Conservation (phyloP, 1,140 invertebrate species). For the Melanaphis sacchari region DNA sequence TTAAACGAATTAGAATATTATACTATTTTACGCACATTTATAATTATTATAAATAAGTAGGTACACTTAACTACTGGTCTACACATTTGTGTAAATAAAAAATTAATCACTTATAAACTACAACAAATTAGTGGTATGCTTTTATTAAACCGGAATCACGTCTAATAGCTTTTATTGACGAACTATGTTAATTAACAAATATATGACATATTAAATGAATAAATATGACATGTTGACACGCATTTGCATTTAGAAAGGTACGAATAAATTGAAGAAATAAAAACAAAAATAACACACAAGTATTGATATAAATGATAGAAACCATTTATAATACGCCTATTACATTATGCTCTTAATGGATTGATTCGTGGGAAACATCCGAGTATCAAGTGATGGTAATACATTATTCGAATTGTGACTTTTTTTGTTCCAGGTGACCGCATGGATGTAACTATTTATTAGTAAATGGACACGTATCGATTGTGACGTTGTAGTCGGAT, state of each 20-base stretch:
- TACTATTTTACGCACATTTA: too few relatives aligned
- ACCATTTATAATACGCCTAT: background rate
- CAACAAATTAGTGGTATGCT: background rate
- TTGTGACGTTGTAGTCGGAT: conserved; percentile 13
- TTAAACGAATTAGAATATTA: too few relatives aligned
- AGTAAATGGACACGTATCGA: conserved; percentile 30
- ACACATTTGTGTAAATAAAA: background rate
- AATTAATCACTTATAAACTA: background rate
- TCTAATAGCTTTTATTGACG: background rate
- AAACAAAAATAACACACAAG: background rate
- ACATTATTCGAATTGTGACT: conserved; percentile 5
- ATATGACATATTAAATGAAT: background rate
- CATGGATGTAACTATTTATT: conserved; percentile 8
- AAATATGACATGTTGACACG: background rate
- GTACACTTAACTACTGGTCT: too few relatives aligned
- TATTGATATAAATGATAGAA: background rate
- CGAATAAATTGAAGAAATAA: too few relatives aligned
- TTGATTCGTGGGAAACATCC: background rate
- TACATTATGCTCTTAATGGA: conserved; percentile 10
- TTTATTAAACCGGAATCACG: background rate
- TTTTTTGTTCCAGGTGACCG: conserved; percentile 19
- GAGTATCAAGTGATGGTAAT: background rate
- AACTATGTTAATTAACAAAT: background rate
- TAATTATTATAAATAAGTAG: too few relatives aligned
- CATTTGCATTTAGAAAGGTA: background rate